Evolutionary conservation across 2,797 vertebrate species (phyloP).

Genomic region (Falco concolor): DNA sequence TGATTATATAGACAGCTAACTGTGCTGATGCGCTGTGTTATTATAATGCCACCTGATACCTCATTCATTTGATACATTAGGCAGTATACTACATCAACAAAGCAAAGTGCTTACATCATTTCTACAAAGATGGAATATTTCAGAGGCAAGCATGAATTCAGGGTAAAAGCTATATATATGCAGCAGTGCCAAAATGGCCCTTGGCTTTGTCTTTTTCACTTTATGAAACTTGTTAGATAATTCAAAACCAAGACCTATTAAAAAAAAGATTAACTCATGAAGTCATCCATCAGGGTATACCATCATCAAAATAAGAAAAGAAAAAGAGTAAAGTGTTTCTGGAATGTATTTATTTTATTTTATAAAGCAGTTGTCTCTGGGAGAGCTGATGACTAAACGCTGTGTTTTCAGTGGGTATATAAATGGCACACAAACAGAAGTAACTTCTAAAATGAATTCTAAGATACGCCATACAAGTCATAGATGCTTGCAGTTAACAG

Average conservation of each 20-base stretch:
- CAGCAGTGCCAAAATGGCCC: neutral
- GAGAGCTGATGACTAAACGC: neutral
- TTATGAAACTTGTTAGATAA: neutral
- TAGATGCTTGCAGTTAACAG: neutral
- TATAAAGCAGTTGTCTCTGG: neutral
- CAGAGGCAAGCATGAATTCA: neutral
- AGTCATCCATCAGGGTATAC: neutral
- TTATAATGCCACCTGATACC: constrained; percentile 35
- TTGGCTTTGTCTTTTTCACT: neutral
- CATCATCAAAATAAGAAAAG: neutral
- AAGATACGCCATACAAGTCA: neutral
- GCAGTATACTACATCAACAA: neutral
- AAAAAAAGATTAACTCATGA: neutral
- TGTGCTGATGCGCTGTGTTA: constrained; percentile 15
- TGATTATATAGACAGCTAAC: constrained; percentile 44
- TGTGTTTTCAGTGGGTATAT: neutral
- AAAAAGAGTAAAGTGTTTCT: neutral
- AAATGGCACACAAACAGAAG: neutral
- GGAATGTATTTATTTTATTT: neutral
- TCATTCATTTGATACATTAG: constrained; percentile 34
- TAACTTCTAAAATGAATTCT: neutral
- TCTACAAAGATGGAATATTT: constrained; percentile 1
- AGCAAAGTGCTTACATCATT: neutral
- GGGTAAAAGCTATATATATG: neutral
- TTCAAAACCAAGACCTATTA: neutral